A percentile compares a stretch with the other conserved stretches of the same genome.
These are phyloP conservation scores for Steinernema scapterisci DNA, from an alignment of 2,888 invertebrate genomes.

Conservation along the genomic window DNA sequence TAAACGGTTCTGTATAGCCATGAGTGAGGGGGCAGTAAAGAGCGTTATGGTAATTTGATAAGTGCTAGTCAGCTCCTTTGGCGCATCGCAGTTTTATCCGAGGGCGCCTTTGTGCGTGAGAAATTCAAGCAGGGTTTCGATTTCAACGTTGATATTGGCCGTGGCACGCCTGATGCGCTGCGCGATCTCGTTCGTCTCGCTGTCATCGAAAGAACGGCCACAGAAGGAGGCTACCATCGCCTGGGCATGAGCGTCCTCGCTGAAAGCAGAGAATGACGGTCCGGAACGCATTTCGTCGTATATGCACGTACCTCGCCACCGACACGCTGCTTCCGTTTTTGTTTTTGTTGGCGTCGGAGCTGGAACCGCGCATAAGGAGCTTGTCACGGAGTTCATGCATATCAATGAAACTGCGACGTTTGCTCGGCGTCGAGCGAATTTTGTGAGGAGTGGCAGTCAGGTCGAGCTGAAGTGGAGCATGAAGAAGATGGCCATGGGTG, in stretches of 20 bases:
- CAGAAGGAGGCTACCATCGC: conserved; percentile 68
- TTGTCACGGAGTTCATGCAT: conserved; percentile 66
- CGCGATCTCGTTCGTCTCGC: conserved; percentile 68
- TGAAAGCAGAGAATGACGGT: conserved; percentile 43
- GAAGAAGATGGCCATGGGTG: not conserved
- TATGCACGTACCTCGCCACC: conserved; percentile 60
- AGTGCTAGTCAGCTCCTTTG: not conserved
- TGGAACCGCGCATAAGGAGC: conserved; percentile 54
- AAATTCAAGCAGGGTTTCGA: conserved; percentile 67
- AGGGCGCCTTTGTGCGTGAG: conserved; percentile 66
- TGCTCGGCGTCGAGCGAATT: conserved; percentile 67
- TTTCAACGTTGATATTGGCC: conserved; percentile 67
- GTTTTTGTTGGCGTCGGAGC: conserved; percentile 45
- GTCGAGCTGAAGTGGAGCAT: conserved; percentile 56
- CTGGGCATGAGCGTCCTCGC: conserved; percentile 67
- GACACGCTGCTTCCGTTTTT: conserved; percentile 65
- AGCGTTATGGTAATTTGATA: conserved; percentile 29
- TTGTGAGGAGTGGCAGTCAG: conserved; percentile 68
- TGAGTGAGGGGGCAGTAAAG: conserved; percentile 1
- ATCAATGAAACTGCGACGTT: conserved; percentile 67
- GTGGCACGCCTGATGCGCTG: conserved; percentile 67
- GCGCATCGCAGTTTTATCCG: conserved; percentile 27
- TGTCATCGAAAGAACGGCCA: conserved; percentile 67
- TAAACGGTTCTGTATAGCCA: not conserved
- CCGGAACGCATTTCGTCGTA: not conserved